These are phyloP conservation scores for Drosophila erecta DNA, from an alignment of 1,140 invertebrate genomes.

Conservation along the genomic window DNA sequence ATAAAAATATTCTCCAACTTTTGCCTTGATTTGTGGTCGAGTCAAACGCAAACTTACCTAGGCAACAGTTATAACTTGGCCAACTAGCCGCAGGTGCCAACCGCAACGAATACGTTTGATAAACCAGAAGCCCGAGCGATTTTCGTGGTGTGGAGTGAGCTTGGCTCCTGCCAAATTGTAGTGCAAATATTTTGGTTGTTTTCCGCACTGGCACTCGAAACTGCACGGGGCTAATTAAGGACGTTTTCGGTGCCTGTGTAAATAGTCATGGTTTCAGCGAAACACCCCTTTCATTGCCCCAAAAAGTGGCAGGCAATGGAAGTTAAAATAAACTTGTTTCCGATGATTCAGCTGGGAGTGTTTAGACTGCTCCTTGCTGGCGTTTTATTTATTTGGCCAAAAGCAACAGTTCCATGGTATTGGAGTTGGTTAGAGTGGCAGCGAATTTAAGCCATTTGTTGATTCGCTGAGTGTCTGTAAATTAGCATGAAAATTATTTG, in stretches of 20 bases:
- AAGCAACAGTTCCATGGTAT: constrained; percentile 16
- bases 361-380: constrained; percentile 16
- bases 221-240: constrained; percentile 49
- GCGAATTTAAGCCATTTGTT: background rate
- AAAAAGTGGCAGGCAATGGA: constrained; percentile 21
- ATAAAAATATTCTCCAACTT: constrained; percentile 58
- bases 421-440: background rate
- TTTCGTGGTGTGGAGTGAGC: constrained; percentile 10
- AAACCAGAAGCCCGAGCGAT: constrained; percentile 40
- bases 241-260: constrained; percentile 36
- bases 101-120: constrained; percentile 25
- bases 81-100: constrained; percentile 52
- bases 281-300: background rate
- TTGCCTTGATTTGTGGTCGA: constrained; percentile 69
- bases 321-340: constrained; percentile 46
- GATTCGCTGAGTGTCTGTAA: background rate
- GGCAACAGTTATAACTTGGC: constrained; percentile 33
- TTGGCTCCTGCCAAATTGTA: constrained; percentile 29
- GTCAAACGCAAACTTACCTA: constrained; percentile 68
- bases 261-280: constrained; percentile 20
- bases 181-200: constrained; percentile 47
- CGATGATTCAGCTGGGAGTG: constrained; percentile 23
- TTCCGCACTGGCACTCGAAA: constrained; percentile 48
- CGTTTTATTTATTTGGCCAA: constrained; percentile 19
- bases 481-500: background rate